Evolutionary conservation across 2,797 vertebrate species (phyloP).

Genomic region (Spea hammondii): DNA sequence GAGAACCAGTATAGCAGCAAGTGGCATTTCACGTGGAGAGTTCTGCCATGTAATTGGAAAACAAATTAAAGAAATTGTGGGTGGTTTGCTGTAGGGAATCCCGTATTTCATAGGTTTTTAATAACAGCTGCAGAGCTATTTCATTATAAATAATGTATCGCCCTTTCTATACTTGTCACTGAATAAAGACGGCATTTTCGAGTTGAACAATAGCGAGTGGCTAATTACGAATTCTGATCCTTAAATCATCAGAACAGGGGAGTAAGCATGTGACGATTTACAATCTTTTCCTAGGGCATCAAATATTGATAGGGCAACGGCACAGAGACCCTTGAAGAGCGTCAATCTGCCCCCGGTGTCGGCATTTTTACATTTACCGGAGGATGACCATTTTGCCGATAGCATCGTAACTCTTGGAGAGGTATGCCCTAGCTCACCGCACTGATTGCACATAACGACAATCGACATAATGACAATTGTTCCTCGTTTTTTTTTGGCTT

Average conservation of each 20-base stretch:
- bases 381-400: conserved; percentile 4
- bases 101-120: conserved; percentile 48
- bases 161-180: conserved; percentile 31
- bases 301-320: conserved; percentile 31
- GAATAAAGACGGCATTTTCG: conserved; percentile 38
- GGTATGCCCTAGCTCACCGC: no score
- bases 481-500: no score
- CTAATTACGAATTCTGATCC: conserved; percentile 43
- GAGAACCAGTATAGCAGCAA: conserved; percentile 28
- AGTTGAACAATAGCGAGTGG: conserved; percentile 31
- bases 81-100: conserved; percentile 41
- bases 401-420: no score
- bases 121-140: conserved; percentile 40
- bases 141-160: conserved; percentile 48
- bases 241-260: conserved; percentile 34
- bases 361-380: conserved; percentile 23
- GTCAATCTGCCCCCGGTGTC: neutral
- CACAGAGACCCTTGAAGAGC: neutral
- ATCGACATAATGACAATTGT: no score
- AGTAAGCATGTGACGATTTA: conserved; percentile 13
- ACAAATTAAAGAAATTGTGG: conserved; percentile 50
- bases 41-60: conserved; percentile 49
- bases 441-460: neutral
- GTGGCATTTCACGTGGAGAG: conserved; percentile 33
- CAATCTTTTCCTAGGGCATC: conserved; percentile 9